phyloP scores from a whole-genome alignment of 92 coral and sea anemone genomes.

The Paramuricea clavata region DNA sequence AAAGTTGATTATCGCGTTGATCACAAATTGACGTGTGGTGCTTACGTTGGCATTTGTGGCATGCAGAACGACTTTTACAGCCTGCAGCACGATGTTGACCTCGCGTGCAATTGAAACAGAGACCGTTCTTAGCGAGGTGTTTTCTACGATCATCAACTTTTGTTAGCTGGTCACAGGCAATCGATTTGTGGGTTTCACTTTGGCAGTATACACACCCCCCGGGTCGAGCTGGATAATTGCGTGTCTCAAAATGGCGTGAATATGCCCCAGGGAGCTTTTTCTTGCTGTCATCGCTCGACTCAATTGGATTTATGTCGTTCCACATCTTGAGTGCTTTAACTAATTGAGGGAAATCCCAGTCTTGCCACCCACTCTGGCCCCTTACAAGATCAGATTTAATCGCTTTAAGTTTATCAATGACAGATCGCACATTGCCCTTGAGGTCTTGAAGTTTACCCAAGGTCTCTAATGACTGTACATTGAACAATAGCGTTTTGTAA shows the following conservation, averaged over 20 bases:
- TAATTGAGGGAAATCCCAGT: slow-evolving; percentile 52
- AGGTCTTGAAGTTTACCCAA: neutral
- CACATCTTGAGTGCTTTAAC: slow-evolving; percentile 45
- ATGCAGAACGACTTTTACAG: too few species aligned
- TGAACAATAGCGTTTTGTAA: neutral
- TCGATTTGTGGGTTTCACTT: slow-evolving; percentile 36
- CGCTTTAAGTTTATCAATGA: neutral
- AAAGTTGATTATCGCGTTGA: too few species aligned
- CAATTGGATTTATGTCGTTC: slow-evolving; percentile 28
- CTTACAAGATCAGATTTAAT: slow-evolving; percentile 32
- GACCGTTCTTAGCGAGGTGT: too few species aligned
- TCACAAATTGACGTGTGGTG: too few species aligned
- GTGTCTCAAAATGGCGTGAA: neutral
- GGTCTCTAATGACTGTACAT: slow-evolving; percentile 30
- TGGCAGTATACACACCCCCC: slow-evolving; percentile 41
- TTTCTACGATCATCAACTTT: neutral
- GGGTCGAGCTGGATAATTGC: neutral
- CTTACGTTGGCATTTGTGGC: too few species aligned
- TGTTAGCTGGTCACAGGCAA: slow-evolving; percentile 20
- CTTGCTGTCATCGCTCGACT: neutral
- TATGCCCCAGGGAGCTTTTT: too few species aligned
- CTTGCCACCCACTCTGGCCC: slow-evolving; percentile 56
- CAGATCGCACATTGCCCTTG: neutral
- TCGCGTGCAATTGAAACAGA: too few species aligned
- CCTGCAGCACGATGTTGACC: too few species aligned